Percentiles rank a stretch among this genome's conserved stretches.
Conservation (phyloP, 1,140 invertebrate genomes). For the Drosophila seguyi region DNA sequence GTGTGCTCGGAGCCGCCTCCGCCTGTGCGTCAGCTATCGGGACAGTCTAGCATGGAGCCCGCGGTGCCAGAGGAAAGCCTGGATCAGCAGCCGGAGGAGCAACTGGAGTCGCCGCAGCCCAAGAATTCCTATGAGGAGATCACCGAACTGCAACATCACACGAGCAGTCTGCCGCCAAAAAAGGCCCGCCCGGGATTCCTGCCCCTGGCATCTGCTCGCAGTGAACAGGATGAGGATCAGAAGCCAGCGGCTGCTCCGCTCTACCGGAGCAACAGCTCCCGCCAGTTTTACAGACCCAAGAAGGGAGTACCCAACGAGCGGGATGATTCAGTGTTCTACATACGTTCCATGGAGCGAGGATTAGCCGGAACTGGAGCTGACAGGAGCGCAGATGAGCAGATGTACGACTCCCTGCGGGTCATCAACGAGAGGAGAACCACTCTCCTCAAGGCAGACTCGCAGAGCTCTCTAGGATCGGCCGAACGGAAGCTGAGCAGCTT, state of each 20-base stretch:
- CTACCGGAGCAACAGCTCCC: constrained; percentile 76
- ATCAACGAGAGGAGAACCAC: constrained; percentile 80
- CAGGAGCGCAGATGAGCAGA: constrained; percentile 62
- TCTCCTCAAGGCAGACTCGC: constrained; percentile 76
- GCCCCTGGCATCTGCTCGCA: constrained; percentile 52
- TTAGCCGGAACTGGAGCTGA: constrained; percentile 17
- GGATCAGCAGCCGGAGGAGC: constrained; percentile 60
- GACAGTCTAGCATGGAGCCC: constrained; percentile 83
- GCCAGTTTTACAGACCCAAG: constrained; percentile 80
- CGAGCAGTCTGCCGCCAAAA: constrained; percentile 60
- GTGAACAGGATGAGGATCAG: constrained; percentile 32
- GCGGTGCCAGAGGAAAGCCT: constrained; percentile 77
- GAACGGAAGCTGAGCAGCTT: constrained; percentile 75
- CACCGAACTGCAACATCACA: constrained; percentile 44
- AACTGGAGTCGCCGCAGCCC: constrained; percentile 14
- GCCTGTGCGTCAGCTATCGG: constrained; percentile 79
- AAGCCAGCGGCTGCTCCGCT: constrained; percentile 43
- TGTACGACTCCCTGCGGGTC: constrained; percentile 79
- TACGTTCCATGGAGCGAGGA: constrained; percentile 65
- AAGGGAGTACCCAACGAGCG: constrained; percentile 58
- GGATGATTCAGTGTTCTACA: constrained; percentile 81
- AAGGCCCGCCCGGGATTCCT: constrained; percentile 76
- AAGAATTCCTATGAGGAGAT: constrained; percentile 48
- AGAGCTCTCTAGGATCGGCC: constrained; percentile 69
- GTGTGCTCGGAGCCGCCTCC: constrained; percentile 83